phyloP scores from a whole-genome alignment of 2,113 vertebrate species.

The Heptranchias perlo region DNA sequence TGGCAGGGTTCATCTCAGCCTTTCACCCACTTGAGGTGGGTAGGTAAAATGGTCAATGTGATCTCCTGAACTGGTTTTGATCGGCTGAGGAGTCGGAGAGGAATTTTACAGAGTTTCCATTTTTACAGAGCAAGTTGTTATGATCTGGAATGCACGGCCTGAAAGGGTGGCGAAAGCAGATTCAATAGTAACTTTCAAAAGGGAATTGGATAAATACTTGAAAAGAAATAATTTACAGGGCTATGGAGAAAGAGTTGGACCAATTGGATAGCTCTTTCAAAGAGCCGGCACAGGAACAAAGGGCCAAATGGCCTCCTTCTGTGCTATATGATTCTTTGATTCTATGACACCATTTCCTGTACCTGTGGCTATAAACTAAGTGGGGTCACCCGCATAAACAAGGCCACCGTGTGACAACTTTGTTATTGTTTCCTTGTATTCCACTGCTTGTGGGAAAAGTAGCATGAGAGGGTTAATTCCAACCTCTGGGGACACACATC shows the following conservation, averaged over 20 bases:
- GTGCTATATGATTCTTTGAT: neutral
- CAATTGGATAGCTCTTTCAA: neutral
- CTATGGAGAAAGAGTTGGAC: neutral
- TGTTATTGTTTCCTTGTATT: neutral
- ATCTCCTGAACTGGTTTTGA: neutral
- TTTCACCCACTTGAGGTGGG: neutral
- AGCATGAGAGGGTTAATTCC: too few relatives aligned
- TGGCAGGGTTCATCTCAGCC: neutral
- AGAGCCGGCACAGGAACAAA: neutral
- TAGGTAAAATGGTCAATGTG: neutral
- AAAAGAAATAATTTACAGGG: neutral
- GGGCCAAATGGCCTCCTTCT: neutral
- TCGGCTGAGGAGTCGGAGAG: neutral
- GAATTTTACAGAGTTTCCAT: neutral
- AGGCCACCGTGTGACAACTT: neutral
- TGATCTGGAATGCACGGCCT: neutral
- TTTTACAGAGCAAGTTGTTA: neutral
- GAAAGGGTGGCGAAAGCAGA: neutral
- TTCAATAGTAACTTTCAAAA: neutral
- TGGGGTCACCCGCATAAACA: neutral
- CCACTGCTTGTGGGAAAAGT: neutral
- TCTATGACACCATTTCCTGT: neutral
- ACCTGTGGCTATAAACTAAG: neutral
- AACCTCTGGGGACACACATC: neutral
- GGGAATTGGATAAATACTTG: neutral